Evolutionary conservation across 1,140 invertebrate genomes (phyloP).

Genomic region (Schmidtea mediterranea): DNA sequence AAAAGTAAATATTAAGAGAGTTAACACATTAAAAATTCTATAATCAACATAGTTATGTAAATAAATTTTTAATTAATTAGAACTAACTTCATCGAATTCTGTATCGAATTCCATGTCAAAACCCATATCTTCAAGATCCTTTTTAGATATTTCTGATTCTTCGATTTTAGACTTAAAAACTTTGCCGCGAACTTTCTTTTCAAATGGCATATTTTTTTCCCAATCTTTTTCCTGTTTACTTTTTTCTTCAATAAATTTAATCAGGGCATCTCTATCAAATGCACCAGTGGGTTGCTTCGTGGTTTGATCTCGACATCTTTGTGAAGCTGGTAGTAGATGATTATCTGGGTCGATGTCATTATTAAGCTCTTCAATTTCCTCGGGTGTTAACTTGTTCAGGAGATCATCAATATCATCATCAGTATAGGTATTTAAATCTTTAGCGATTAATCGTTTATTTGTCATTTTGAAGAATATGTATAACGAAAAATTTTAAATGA

Average conservation of each 20-base stretch:
- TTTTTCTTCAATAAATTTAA: slow-evolving; percentile 66
- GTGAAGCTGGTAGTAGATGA: slow-evolving; percentile 68
- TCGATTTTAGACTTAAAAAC: slow-evolving; percentile 51
- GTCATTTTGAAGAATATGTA: slow-evolving; percentile 3
- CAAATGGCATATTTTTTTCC: slow-evolving; percentile 74
- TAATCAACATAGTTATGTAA: slow-evolving; percentile 37
- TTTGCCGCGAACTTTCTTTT: slow-evolving; percentile 37
- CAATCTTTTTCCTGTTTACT: slow-evolving; percentile 82
- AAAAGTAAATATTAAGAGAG: no score
- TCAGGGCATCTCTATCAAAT: slow-evolving; percentile 65
- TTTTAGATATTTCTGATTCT: slow-evolving; percentile 27
- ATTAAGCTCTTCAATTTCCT: slow-evolving; percentile 82
- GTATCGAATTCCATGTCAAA: slow-evolving; percentile 19
- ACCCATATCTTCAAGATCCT: slow-evolving; percentile 12
- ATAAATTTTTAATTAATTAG: slow-evolving; percentile 18
- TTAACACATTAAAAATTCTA: no score
- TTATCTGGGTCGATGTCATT: slow-evolving; percentile 99
- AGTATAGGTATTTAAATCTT: slow-evolving; percentile 68
- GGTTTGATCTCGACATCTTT: slow-evolving; percentile 79
- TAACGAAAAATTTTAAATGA: no score
- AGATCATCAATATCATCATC: slow-evolving; percentile 85
- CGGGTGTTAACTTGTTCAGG: slow-evolving; percentile 62
- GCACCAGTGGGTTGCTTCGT: slow-evolving; percentile 76
- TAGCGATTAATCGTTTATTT: slow-evolving; percentile 48
- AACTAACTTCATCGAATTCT: slow-evolving; percentile 12